phyloP scores from a whole-genome alignment of 2,888 invertebrate species.

The Acanthosoma haemorrhoidale region DNA sequence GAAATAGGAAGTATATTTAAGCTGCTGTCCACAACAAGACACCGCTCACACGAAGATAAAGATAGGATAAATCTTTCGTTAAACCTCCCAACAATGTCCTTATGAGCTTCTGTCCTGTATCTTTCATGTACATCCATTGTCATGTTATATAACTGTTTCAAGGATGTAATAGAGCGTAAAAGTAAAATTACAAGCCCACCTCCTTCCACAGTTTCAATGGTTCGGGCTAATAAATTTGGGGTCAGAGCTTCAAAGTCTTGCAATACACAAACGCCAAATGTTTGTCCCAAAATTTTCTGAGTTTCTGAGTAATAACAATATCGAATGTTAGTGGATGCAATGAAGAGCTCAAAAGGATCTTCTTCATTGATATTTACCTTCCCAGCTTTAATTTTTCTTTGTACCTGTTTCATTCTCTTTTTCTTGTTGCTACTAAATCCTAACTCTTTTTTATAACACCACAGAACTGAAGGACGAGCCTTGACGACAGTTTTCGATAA shows the following conservation, averaged over 20 bases:
- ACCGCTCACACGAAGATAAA: constrained; percentile 76
- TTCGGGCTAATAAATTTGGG: constrained; percentile 91
- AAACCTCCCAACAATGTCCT: constrained; percentile 86
- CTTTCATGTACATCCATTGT: constrained; percentile 97
- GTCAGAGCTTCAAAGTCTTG: constrained; percentile 96
- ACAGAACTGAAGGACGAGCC: constrained; percentile 86
- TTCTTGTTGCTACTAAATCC: constrained; percentile 74
- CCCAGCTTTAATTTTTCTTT: constrained; percentile 80
- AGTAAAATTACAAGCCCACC: constrained; percentile 89
- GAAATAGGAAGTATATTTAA: constrained; percentile 88
- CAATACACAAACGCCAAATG: constrained; percentile 85
- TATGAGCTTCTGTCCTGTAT: constrained; percentile 91
- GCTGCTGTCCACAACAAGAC: constrained; percentile 91
- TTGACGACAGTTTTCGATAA: constrained; percentile 89
- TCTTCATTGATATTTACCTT: constrained; percentile 87
- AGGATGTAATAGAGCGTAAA: constrained; percentile 74
- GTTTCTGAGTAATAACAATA: constrained; percentile 97
- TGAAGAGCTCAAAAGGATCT: constrained; percentile 92
- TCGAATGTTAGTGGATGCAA: constrained; percentile 92
- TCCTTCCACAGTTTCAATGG: constrained; percentile 97
- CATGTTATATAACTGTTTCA: constrained; percentile 91
- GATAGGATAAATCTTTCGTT: constrained; percentile 81
- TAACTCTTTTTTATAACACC: constrained; percentile 97
- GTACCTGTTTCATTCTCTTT: constrained; percentile 78
- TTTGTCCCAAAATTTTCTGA: constrained; percentile 94